Percentiles rank a stretch among this genome's conserved stretches.
Conservation (phyloP, 92 coral and sea anemone genomes). For the Porites evermanni region DNA sequence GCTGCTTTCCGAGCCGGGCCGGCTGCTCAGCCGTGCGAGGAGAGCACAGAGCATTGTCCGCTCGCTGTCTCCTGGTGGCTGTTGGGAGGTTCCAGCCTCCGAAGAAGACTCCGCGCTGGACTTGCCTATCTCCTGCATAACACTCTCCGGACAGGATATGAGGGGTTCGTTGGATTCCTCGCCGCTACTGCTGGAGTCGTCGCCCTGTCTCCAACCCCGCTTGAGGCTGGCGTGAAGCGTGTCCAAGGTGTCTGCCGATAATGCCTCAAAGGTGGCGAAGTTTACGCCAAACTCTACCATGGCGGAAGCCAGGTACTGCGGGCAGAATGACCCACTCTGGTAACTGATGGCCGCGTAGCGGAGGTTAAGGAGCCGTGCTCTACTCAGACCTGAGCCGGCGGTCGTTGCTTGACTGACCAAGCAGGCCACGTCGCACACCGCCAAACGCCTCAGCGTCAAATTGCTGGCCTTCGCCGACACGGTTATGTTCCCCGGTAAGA, state of each 20-base stretch:
- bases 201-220: background rate
- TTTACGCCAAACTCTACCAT: background rate
- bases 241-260: background rate
- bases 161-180: background rate
- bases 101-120: no score
- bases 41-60: no score
- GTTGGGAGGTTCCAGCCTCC: no score
- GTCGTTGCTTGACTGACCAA: background rate
- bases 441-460: background rate
- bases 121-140: no score
- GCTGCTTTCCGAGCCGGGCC: no score
- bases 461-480: conserved; percentile 5
- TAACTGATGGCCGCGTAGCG: background rate
- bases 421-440: background rate
- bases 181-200: background rate
- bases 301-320: background rate
- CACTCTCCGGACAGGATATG: background rate
- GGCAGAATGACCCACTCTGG: background rate
- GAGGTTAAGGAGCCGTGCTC: background rate
- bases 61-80: no score
- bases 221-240: background rate
- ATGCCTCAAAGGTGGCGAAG: background rate
- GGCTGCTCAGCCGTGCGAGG: no score
- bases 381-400: background rate
- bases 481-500: background rate